A percentile compares a stretch with the other conserved stretches of the same genome.
Conservation (phyloP, 2,113 vertebrate species). For the Pollimyrus isidori region DNA sequence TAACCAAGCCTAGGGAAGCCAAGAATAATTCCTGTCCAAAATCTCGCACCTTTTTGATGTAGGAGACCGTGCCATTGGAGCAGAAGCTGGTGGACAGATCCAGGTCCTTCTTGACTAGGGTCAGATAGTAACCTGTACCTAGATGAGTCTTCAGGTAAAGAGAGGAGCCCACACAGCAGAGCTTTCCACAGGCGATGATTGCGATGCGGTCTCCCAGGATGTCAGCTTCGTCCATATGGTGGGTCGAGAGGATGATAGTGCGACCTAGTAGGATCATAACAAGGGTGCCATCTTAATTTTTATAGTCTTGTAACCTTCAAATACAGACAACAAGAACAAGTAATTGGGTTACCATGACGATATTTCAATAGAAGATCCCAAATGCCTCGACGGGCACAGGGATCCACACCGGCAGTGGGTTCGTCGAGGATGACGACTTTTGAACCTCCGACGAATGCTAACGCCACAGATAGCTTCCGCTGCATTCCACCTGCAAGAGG, state of each 20-base stretch:
- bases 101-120: conserved; percentile 86
- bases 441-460: conserved; percentile 95
- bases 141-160: conserved; percentile 92
- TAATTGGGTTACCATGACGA: conserved; percentile 66
- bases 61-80: conserved; percentile 84
- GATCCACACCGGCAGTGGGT: conserved; percentile 94
- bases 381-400: conserved; percentile 90
- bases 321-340: neutral
- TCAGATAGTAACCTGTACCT: conserved; percentile 93
- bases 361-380: conserved; percentile 95
- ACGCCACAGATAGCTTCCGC: conserved; percentile 89
- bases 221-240: conserved; percentile 98
- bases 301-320: neutral
- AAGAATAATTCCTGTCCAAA: neutral
- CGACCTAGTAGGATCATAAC: conserved; percentile 61
- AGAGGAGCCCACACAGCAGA: conserved; percentile 92
- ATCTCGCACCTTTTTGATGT: conserved; percentile 75
- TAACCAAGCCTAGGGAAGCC: neutral
- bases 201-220: conserved; percentile 91
- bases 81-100: conserved; percentile 84
- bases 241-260: conserved; percentile 93
- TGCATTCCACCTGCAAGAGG: conserved; percentile 81
- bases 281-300: neutral
- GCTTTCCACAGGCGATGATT: conserved; percentile 92
- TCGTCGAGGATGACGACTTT: conserved; percentile 96